These are phyloP conservation scores for Euplagia quadripunctaria DNA, from an alignment of 2,888 invertebrate species.

Conservation along the genomic window DNA sequence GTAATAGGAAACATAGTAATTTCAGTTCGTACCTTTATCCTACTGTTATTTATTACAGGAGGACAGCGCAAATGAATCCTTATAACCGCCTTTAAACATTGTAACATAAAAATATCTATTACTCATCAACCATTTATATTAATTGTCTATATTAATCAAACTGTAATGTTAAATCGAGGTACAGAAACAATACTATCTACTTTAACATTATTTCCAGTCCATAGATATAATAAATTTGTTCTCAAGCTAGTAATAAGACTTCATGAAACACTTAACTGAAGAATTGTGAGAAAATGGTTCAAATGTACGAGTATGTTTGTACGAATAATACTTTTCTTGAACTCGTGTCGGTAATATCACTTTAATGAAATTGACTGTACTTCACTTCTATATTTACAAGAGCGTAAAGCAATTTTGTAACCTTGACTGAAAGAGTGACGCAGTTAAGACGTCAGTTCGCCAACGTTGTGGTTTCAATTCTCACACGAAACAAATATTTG, in stretches of 20 bases:
- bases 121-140: not conserved
- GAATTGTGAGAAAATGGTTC: slow-evolving; percentile 5
- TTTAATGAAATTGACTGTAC: not conserved
- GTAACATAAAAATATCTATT: not conserved
- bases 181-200: not conserved
- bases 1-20: too few species aligned
- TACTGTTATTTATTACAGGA: not conserved
- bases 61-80: not conserved
- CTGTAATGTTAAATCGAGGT: not conserved
- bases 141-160: not conserved
- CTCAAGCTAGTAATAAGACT: slow-evolving; percentile 26
- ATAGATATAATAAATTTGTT: slow-evolving; percentile 18
- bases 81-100: not conserved
- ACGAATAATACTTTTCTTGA: not conserved
- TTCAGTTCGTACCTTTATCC: too few species aligned
- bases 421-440: not conserved
- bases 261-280: slow-evolving; percentile 18
- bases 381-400: not conserved
- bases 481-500: not conserved
- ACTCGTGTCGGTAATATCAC: slow-evolving; percentile 1
- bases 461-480: not conserved
- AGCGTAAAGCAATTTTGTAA: not conserved
- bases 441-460: not conserved
- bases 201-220: not conserved
- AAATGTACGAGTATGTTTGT: not conserved